Percentiles rank a stretch among this genome's conserved stretches.
These are phyloP conservation scores for Bucorvus abyssinicus DNA, from an alignment of 2,797 vertebrate genomes.

Conservation along the genomic window DNA sequence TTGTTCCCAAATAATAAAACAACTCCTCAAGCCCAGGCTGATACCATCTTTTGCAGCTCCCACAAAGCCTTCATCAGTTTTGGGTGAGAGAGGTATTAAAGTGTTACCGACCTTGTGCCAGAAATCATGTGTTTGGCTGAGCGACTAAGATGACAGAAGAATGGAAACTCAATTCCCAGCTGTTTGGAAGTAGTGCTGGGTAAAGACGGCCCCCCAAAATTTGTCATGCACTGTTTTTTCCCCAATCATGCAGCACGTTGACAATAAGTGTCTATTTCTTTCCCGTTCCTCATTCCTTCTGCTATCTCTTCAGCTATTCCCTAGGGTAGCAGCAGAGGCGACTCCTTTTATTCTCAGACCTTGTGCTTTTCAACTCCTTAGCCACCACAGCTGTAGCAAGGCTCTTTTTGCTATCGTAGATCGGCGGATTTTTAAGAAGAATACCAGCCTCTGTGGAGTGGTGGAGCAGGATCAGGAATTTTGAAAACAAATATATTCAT, in stretches of 20 bases:
- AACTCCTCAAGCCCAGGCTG: neutral
- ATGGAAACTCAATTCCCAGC: neutral
- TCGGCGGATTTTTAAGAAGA: constrained; percentile 19
- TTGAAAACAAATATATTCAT: constrained; percentile 5
- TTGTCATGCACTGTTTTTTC: neutral
- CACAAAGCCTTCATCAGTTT: neutral
- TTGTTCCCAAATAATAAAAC: neutral
- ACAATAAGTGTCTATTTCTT: neutral
- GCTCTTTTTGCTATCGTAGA: neutral
- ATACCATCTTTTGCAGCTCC: neutral
- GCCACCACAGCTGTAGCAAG: neutral
- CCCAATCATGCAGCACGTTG: neutral
- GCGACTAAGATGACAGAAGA: neutral
- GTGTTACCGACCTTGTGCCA: neutral
- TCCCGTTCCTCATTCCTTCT: neutral
- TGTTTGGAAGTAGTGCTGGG: neutral
- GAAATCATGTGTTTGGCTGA: neutral
- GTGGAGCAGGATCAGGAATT: constrained; percentile 9
- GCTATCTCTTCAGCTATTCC: neutral
- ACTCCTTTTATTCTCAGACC: neutral
- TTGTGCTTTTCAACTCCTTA: neutral
- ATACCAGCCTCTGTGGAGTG: neutral
- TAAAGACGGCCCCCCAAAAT: neutral
- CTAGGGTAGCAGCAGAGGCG: neutral
- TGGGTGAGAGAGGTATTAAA: neutral